These are phyloP conservation scores for Paramormyrops hopkinsi DNA, from an alignment of 2,797 vertebrate genomes.

Conservation along the genomic window DNA sequence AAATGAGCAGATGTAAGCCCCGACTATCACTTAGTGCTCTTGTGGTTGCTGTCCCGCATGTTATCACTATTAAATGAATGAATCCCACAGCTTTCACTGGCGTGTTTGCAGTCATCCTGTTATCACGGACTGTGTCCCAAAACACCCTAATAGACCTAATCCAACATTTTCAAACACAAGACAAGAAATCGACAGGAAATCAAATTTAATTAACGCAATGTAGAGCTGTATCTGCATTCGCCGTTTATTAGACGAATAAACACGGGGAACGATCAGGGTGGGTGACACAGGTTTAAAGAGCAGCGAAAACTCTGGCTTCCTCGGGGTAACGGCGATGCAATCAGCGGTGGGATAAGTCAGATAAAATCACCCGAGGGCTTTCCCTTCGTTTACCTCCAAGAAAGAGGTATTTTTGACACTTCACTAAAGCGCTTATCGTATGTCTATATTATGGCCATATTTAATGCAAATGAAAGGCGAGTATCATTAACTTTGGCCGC, in stretches of 20 bases:
- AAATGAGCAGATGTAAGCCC: not conserved
- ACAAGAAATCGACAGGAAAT: not conserved
- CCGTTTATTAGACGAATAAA: not conserved
- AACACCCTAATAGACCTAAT: not conserved
- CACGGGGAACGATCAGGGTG: not conserved
- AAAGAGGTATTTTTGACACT: not conserved
- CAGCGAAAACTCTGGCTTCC: not conserved
- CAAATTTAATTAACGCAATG: not conserved
- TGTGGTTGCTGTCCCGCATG: not conserved
- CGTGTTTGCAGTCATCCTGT: not conserved
- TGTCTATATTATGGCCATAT: not conserved
- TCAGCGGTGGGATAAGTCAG: not conserved
- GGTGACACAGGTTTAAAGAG: not conserved
- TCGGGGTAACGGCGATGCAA: not conserved
- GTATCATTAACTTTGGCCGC: not conserved
- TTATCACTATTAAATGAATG: not conserved
- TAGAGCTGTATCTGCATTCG: not conserved
- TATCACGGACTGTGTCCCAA: not conserved
- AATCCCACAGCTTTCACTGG: not conserved
- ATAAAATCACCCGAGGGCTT: not conserved
- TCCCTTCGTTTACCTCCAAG: not conserved
- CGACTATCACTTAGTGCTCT: not conserved
- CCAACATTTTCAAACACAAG: not conserved
- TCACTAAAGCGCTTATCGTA: not conserved
- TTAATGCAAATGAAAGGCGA: not conserved